Evolutionary conservation across 2,888 invertebrate species (phyloP), one percentile per base, ranked within the genome.

Genomic region (Apodemia duryi): DNA sequence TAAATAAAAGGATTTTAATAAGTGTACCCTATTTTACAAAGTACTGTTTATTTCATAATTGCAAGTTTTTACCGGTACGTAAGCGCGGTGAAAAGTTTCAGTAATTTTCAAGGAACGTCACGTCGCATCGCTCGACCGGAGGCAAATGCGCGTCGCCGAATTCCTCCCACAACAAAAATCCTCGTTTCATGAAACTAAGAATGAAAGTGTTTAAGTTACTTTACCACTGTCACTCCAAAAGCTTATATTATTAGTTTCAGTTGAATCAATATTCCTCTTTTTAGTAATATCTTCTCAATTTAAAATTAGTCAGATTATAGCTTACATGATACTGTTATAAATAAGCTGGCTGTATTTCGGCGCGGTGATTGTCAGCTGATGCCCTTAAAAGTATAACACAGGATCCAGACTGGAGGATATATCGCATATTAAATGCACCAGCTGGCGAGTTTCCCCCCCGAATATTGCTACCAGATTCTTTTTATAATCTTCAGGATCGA

Each of bases 1-100:
- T 28, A 54, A 54, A 10, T 10, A 54, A 29, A 29, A 54, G 5
- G 1, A 29, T 29, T 29, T 54, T 29, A 54, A 43, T 11, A 11
- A 11, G 10, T 6, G 10, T 43, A 11, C 2, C n/a, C 29, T 54
- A 29, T 29, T 29, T 54, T 54, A 3, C 5, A 10, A 54, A 6
- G 2, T 29, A 28, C 29, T 54, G 0, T 54, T 54, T 10, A 29
- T 54, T 11, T 43, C 3, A 28, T 28, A 54, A 10, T 54, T 54
- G 2, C 29, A 28, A 29, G 10, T 54, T 54, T 9, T 54, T 9
- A 29, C 11, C 29, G 11, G 10, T 11, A 61, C 64, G 64, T 32
- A 13, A 61, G 66, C 76, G 77, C 79, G 77, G 68, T 72, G 72
- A 78, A 83, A 86, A 87, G 81, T 86, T 86, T 83, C 81, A 80